These are phyloP conservation scores for Mystacides longicornis DNA, from an alignment of 2,888 invertebrate genomes.

Conservation along the genomic window DNA sequence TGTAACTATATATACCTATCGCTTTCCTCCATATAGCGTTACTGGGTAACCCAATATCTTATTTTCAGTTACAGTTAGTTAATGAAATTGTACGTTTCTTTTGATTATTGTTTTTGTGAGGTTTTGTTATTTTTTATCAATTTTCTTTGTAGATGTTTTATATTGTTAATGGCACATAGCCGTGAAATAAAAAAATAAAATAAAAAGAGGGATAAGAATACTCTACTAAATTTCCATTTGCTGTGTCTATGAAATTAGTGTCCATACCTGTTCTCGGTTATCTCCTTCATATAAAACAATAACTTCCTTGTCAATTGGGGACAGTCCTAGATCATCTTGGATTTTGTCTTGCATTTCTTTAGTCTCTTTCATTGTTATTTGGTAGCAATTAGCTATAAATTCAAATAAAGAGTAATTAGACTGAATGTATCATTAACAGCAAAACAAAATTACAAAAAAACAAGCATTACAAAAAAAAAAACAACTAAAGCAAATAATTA, in stretches of 20 bases:
- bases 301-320: constrained; percentile 77
- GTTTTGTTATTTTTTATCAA: not conserved
- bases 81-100: too few species aligned
- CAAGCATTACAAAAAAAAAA: not conserved
- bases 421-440: not conserved
- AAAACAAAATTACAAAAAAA: not conserved
- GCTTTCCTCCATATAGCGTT: too few species aligned
- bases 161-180: not conserved
- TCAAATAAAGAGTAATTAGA: not conserved
- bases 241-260: too few species aligned
- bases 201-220: too few species aligned
- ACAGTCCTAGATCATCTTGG: constrained; percentile 57
- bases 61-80: too few species aligned
- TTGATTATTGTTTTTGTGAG: too few species aligned
- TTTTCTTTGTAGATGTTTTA: not conserved
- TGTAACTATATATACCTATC: too few species aligned
- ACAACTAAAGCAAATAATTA: too few species aligned
- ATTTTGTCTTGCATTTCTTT: constrained; percentile 71
- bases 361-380: constrained; percentile 75
- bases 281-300: constrained; percentile 82
- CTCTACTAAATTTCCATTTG: too few species aligned
- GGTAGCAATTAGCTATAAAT: constrained; percentile 71
- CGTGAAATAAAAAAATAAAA: too few species aligned
- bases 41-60: too few species aligned
- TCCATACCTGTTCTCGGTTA: constrained; percentile 43